Evolutionary conservation across 2,113 vertebrate species (phyloP).

Genomic region (Pteropus alecto): DNA sequence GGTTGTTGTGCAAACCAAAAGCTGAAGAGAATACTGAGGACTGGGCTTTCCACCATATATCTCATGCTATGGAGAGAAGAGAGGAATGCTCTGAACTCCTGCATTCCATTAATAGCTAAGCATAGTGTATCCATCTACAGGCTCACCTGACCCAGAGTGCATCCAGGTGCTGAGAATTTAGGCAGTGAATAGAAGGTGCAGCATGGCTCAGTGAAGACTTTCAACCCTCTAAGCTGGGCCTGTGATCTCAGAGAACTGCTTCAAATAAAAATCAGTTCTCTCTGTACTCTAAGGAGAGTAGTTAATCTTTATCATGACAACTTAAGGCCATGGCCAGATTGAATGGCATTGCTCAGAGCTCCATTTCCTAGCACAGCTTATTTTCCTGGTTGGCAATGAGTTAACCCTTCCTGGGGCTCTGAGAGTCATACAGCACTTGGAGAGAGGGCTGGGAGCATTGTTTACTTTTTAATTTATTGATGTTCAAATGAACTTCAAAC

Average conservation of each 20-base stretch:
- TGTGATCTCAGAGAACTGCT: constrained; percentile 51
- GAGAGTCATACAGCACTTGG: background rate
- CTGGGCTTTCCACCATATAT: constrained; percentile 71
- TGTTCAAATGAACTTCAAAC: background rate
- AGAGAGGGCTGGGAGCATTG: background rate
- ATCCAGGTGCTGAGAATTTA: constrained; percentile 82
- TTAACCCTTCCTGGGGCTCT: constrained; percentile 29
- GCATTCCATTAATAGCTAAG: constrained; percentile 83
- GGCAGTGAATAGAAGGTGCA: constrained; percentile 77
- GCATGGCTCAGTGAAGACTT: constrained; percentile 59
- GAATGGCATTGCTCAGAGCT: constrained; percentile 29
- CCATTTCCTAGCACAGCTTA: background rate
- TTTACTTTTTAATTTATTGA: background rate
- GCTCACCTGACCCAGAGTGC: constrained; percentile 75
- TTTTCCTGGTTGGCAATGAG: constrained; percentile 15
- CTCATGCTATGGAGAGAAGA: constrained; percentile 69
- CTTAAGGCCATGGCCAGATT: constrained; percentile 65
- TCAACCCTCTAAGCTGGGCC: constrained; percentile 72
- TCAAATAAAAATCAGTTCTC: constrained; percentile 58
- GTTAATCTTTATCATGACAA: constrained; percentile 60
- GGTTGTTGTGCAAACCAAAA: constrained; percentile 76
- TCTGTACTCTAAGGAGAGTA: constrained; percentile 65
- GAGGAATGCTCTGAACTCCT: constrained; percentile 80
- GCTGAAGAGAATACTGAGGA: constrained; percentile 69
- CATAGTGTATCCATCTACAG: constrained; percentile 69